Evolutionary conservation across 2,113 vertebrate species (phyloP).

Genomic region (Mustela nigripes): DNA sequence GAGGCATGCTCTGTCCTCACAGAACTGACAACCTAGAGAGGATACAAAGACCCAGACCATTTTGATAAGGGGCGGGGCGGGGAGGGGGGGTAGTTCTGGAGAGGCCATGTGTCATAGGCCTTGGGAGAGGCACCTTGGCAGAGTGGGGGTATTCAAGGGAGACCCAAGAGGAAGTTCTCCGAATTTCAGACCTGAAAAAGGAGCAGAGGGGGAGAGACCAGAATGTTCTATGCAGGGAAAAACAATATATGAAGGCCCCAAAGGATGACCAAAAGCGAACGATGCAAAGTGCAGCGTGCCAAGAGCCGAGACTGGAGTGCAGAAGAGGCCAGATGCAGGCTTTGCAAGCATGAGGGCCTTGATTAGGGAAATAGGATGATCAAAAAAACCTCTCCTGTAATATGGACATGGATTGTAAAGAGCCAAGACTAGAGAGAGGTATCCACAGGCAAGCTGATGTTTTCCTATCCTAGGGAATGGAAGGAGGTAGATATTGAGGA

Average conservation of each 20-base stretch:
- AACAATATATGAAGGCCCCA: background rate
- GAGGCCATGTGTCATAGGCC: background rate
- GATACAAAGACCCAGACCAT: background rate
- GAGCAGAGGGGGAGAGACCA: background rate
- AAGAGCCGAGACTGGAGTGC: background rate
- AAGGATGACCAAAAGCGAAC: background rate
- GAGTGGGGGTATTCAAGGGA: background rate
- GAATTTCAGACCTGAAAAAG: background rate
- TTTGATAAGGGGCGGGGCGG: background rate
- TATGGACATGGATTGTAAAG: background rate
- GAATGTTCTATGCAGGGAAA: background rate
- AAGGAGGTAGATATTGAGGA: background rate
- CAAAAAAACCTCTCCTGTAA: background rate
- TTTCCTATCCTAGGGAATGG: background rate
- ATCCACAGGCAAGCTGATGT: background rate
- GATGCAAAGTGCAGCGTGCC: background rate
- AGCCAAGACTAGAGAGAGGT: background rate
- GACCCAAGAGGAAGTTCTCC: background rate
- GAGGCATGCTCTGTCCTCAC: background rate
- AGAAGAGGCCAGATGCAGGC: accelerated
- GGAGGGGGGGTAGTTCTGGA: background rate
- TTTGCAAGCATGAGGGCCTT: background rate
- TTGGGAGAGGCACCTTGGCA: background rate
- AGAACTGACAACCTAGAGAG: background rate
- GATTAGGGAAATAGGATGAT: background rate